Evolutionary conservation across 2,888 invertebrate species (phyloP).

Genomic region (Halictus ligatus): DNA sequence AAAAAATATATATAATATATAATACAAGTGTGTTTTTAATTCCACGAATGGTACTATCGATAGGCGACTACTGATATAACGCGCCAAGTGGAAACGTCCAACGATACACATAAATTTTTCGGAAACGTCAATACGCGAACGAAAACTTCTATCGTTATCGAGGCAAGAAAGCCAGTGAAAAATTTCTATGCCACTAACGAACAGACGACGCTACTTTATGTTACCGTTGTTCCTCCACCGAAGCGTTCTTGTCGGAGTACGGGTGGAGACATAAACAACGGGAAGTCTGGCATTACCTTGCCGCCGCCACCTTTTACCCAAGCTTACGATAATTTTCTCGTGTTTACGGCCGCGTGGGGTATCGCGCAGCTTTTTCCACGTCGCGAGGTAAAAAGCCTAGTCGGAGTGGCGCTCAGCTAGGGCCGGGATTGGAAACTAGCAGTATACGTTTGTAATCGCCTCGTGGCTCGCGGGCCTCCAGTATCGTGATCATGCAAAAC

Average conservation of each 20-base stretch:
- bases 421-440: slow-evolving; percentile 42
- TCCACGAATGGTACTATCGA: background rate
- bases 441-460: slow-evolving; percentile 16
- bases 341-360: slow-evolving; percentile 68
- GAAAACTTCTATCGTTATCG: background rate
- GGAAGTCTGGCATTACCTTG: slow-evolving; percentile 53
- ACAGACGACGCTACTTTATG: slow-evolving; percentile 41
- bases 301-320: slow-evolving; percentile 63
- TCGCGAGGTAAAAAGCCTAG: slow-evolving; percentile 36
- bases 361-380: slow-evolving; percentile 62
- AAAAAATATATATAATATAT: too few relatives aligned
- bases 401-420: slow-evolving; percentile 9
- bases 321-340: slow-evolving; percentile 72
- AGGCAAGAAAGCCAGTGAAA: slow-evolving; percentile 3
- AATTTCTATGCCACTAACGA: slow-evolving; percentile 33
- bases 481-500: background rate
- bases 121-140: background rate
- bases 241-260: background rate
- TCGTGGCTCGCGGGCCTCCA: background rate
- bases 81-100: background rate
- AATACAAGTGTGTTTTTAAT: background rate
- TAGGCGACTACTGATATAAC: background rate
- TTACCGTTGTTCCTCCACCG: slow-evolving; percentile 20
- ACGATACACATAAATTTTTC: background rate
- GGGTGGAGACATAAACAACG: slow-evolving; percentile 44